Evolutionary conservation across 1,140 invertebrate genomes (phyloP), one percentile per base, ranked within the genome.

Genomic region (Cotesia vestalis): DNA sequence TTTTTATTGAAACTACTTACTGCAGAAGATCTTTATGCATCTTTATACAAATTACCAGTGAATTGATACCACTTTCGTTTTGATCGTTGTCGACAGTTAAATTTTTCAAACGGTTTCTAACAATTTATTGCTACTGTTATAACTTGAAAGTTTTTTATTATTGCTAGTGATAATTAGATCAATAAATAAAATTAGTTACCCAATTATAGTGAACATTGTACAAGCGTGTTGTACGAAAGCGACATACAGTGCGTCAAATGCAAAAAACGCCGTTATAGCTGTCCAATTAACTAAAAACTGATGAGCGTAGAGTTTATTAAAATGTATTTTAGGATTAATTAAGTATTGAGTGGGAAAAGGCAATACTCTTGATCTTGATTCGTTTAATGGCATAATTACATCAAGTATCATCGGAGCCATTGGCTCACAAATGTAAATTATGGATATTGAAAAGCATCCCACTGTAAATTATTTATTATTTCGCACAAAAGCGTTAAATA

Each of bases 211-310:
- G 35, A 75, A 63, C 53, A 72, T 68, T 6, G 66, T 69, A 17
- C 73, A 75, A 27, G 62, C 69, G 52, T 75, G 73, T 52, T 72
- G 64, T 51, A 71, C 55, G 4, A 60, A 66, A 59, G 27, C 59
- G 1, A 40, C 36, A n/a, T 59, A 75, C 59, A 75, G 20, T 1
- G 55, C 11, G 9, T 75, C 73, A 6, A 46, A 51, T 66, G 66
- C 64, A 5, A 69, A 51, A 9, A 69, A 34, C 2, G 17, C 20
- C 2, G 17, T 63, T 14, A 66, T 20, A 17, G 52, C n/a, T 12
- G 63, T 61, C 51, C 63, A 51, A 5, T 53, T 66, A 4, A 60
- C 40, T 0, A 66, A 38, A 60, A 52, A 75, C 17, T 67, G 34
- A 35, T 72, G 70, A 53, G 69, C 17, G 11, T 63, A 27, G n/a